Percentiles rank a stretch among this genome's conserved stretches.
phyloP scores from a whole-genome alignment of 1,140 invertebrate genomes.

The Samia ricini region DNA sequence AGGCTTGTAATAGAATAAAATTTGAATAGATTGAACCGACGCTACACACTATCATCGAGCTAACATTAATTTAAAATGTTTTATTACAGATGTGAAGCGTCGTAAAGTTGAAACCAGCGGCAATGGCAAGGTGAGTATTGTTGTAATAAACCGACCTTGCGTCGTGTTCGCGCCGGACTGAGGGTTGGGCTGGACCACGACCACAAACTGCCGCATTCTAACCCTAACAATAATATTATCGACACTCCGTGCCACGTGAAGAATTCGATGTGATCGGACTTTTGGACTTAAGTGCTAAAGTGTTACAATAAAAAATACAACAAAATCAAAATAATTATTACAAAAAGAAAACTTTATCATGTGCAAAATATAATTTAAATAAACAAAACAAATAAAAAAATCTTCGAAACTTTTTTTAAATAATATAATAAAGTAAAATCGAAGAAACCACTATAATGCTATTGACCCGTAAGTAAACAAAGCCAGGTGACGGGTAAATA shows the following conservation, averaged over 20 bases:
- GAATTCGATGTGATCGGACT: not conserved
- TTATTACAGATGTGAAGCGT: slow-evolving; percentile 84
- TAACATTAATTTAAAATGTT: not conserved
- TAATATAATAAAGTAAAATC: not conserved
- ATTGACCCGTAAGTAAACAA: no score
- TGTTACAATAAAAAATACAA: not conserved
- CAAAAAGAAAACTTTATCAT: not conserved
- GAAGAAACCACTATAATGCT: not conserved
- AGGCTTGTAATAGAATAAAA: no score
- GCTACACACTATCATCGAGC: no score
- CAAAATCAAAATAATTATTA: not conserved
- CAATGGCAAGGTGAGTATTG: slow-evolving; percentile 86
- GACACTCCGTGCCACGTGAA: not conserved
- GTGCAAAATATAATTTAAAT: not conserved
- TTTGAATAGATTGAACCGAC: no score
- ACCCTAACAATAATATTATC: not conserved
- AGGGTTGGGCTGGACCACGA: slow-evolving; percentile 73
- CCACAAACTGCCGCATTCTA: slow-evolving; percentile 12
- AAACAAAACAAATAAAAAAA: not conserved
- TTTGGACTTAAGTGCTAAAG: slow-evolving; percentile 6
- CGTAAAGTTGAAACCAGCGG: slow-evolving; percentile 86
- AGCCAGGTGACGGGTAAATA: no score
- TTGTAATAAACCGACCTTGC: slow-evolving; percentile 69
- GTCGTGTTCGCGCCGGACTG: slow-evolving; percentile 71
- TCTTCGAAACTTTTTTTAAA: not conserved